Base-by-base conservation (phyloP, 2,113 vertebrate species). In the Periophthalmodon schlosseri region DNA sequence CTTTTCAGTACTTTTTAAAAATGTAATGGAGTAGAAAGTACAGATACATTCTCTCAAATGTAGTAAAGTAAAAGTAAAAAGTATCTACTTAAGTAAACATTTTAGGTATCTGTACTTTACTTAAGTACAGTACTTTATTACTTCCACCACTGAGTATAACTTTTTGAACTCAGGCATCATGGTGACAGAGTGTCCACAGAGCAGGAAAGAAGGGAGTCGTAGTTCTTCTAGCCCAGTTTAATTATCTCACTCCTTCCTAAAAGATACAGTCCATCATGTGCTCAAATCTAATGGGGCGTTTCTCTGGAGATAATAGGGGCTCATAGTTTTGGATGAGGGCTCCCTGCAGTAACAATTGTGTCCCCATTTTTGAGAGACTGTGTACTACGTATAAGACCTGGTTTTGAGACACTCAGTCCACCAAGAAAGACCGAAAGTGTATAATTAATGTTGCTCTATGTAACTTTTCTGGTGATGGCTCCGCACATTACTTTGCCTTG, bases 271-370 rank as follows among this genome's bases (percentile, higher is more conserved):
- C 82, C 74, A 85, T 90, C 86, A 87, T 79, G 78, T 74, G 77
- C 77, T 83, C 34, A 83, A 81, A 72, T 85, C 79, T 87, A 90
- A 90, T 84, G 88, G 79, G 77, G 83, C 74, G 74, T 89, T 86
- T 81, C 85, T 83, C 71, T 72, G 74, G 79, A 90, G 83, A 89
- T 89, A 91, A 91, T 80, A 83, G 79, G 72, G 69, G 70, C 83
- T 86, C 81, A 78, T 86, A 28, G 56, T 78, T 67, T 78, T 65
- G 52, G 54, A 69, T 67, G 34, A 20, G 20, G 69, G 50, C 69
- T 70, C 74, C 56, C 58, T 13, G 76, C 63, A 65, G 73, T 68
- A 64, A 33, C 18, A 39, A 34, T 11, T n/a, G 63, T 36, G 33
- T 34, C 34, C 34, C 15, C 21, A 14, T 63, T 63, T 39, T 11